Evolutionary conservation across 2,797 vertebrate species (phyloP), one percentile per base, ranked within the genome.

Genomic region (Vespertilio murinus): DNA sequence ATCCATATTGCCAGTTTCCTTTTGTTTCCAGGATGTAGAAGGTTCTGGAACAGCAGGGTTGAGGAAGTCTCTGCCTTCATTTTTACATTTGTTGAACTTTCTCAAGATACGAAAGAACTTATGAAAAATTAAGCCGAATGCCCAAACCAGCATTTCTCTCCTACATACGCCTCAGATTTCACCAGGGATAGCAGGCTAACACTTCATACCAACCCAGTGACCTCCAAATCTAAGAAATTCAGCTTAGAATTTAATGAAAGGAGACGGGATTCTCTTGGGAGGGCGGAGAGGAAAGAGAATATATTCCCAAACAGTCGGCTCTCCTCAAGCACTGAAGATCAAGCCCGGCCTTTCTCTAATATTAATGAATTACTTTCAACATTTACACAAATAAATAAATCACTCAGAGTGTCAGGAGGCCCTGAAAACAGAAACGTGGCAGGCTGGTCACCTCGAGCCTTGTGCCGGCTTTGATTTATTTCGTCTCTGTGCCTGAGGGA

Each of bases 381-480:
- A 91, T 82, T 64, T 90, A 74, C 42, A n/a, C 8, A 9, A n/a
- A 75, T 92, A 96, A 93, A 67, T 89, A 82, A 80, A 94, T 90
- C 90, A 95, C 80, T 65, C 35, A 67, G 65, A 45, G 49, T 81
- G 67, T 82, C 64, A 71, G 2, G 35, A 89, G 93, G 70, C 35
- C 88, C 70, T 8, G 20, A 67, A 73, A 75, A 87, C 45, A 84
- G 61, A 59, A 88, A 80, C 11, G 35, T 38, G 49, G 52, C 40
- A 91, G 35, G 30, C 28, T 47, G 93, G 23, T 23, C 18, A 75
- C 73, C 64, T 35, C 18, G 8, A 67, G 33, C 56, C 47, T 93
- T 81, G 35, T 20, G 56, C n/a, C 3, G 45, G n/a, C 77, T 96
- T 90, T 97, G 93, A 96, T 96, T 96, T 90, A 94, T 93, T 94